phyloP scores from a whole-genome alignment of 2,888 invertebrate species.

The Scelioninae gen. 1 region DNA sequence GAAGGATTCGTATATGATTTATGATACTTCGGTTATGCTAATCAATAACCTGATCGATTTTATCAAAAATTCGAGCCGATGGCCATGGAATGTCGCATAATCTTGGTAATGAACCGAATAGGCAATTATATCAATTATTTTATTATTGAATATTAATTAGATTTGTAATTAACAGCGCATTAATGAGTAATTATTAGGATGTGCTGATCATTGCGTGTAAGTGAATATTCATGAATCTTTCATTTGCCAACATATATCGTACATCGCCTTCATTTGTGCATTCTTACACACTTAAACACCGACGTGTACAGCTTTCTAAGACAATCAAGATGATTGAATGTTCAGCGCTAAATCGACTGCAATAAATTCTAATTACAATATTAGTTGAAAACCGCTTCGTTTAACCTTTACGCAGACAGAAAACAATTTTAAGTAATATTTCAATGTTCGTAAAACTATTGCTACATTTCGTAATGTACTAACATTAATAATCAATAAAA shows the following conservation, averaged over 20 bases:
- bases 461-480: not conserved
- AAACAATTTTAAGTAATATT: constrained; percentile 34
- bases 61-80: constrained; percentile 41
- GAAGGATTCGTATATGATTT: constrained; percentile 36
- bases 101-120: constrained; percentile 15
- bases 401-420: constrained; percentile 38
- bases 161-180: constrained; percentile 54
- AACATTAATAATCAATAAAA: constrained; percentile 3
- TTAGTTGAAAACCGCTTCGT: constrained; percentile 49
- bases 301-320: constrained; percentile 31
- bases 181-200: constrained; percentile 54
- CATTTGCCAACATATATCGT: constrained; percentile 20
- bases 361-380: constrained; percentile 62
- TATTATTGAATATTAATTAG: constrained; percentile 58
- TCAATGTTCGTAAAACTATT: constrained; percentile 19
- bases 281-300: constrained; percentile 33
- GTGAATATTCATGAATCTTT: constrained; percentile 56
- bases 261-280: constrained; percentile 47
- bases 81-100: constrained; percentile 14
- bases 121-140: constrained; percentile 54
- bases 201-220: constrained; percentile 48
- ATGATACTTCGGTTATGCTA: constrained; percentile 11
- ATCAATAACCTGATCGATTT: constrained; percentile 59
- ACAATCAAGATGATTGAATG: constrained; percentile 61
- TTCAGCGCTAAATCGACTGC: constrained; percentile 54